Percentiles rank a stretch among this genome's conserved stretches.
These are phyloP conservation scores for Nyctereutes procyonoides DNA, from an alignment of 2,113 vertebrate genomes.

Conservation along the genomic window DNA sequence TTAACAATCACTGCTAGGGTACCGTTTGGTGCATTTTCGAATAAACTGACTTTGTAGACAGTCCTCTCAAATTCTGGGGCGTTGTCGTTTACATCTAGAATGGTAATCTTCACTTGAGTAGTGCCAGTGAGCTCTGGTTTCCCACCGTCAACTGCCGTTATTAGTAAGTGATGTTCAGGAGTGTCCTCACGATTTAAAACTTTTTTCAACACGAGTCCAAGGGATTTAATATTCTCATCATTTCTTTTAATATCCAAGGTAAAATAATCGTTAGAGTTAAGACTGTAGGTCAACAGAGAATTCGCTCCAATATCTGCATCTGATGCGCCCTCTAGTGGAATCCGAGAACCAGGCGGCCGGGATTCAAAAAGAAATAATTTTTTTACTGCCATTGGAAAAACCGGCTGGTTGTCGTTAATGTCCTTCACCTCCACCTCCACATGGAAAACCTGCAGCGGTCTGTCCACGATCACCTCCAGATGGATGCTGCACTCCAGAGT, in stretches of 20 bases:
- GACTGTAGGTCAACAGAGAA: conserved; percentile 86
- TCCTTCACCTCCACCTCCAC: conserved; percentile 88
- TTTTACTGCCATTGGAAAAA: conserved; percentile 78
- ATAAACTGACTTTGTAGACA: conserved; percentile 84
- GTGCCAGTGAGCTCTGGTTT: conserved; percentile 83
- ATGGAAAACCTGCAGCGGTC: conserved; percentile 87
- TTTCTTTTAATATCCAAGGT: conserved; percentile 80
- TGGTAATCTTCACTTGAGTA: conserved; percentile 74
- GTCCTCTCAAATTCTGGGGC: conserved; percentile 82
- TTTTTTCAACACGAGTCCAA: conserved; percentile 82
- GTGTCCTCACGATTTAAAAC: conserved; percentile 81
- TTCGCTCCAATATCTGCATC: conserved; percentile 87
- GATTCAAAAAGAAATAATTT: conserved; percentile 81
- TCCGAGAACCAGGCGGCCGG: conserved; percentile 74
- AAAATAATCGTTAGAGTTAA: conserved; percentile 86
- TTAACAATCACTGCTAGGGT: conserved; percentile 83
- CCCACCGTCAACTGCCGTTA: conserved; percentile 85
- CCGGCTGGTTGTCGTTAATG: conserved; percentile 89
- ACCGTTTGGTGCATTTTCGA: conserved; percentile 84
- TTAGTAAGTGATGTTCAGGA: conserved; percentile 72
- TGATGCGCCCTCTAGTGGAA: conserved; percentile 85
- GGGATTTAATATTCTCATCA: conserved; percentile 81
- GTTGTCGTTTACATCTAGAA: conserved; percentile 84
- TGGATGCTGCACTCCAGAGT: conserved; percentile 82
- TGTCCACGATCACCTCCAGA: conserved; percentile 88